Evolutionary conservation across 2,888 invertebrate genomes (phyloP).

Genomic region (Hermaeophaga mercurialis): DNA sequence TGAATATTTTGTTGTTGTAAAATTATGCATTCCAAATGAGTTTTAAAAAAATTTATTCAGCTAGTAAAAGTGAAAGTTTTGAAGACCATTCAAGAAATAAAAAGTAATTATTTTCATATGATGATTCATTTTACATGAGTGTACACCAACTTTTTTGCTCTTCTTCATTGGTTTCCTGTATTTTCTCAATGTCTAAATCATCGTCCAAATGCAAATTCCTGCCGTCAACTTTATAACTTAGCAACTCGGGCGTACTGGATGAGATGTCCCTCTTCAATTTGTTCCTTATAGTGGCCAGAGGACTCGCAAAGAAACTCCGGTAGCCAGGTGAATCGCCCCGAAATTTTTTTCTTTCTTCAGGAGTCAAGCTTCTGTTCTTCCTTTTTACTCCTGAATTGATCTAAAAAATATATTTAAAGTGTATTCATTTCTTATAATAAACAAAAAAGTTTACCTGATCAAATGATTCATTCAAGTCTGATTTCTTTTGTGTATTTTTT

Average conservation of each 20-base stretch:
- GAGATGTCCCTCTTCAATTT: conserved; percentile 42
- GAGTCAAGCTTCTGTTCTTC: conserved; percentile 45
- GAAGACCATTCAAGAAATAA: no score
- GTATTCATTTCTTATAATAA: neutral
- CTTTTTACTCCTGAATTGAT: conserved; percentile 46
- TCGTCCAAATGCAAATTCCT: conserved; percentile 40
- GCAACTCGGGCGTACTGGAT: conserved; percentile 51
- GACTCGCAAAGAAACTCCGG: conserved; percentile 48
- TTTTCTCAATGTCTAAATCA: conserved; percentile 29
- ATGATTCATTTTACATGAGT: conserved; percentile 48
- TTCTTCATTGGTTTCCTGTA: conserved; percentile 35
- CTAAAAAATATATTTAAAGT: conserved; percentile 2
- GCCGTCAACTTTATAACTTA: conserved; percentile 48
- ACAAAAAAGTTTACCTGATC: conserved; percentile 28
- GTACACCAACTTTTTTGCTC: conserved; percentile 50
- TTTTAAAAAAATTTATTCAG: no score
- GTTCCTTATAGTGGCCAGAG: conserved; percentile 45
- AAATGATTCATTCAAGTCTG: conserved; percentile 33
- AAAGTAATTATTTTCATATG: no score
- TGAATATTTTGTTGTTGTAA: no score
- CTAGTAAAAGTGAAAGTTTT: no score
- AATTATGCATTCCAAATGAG: no score
- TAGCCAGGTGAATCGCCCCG: conserved; percentile 44
- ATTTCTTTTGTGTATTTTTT: conserved; percentile 38
- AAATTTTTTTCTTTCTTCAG: conserved; percentile 48